These are phyloP conservation scores for Cataglyphis albicans DNA, from an alignment of 2,888 invertebrate species.

Conservation along the genomic window DNA sequence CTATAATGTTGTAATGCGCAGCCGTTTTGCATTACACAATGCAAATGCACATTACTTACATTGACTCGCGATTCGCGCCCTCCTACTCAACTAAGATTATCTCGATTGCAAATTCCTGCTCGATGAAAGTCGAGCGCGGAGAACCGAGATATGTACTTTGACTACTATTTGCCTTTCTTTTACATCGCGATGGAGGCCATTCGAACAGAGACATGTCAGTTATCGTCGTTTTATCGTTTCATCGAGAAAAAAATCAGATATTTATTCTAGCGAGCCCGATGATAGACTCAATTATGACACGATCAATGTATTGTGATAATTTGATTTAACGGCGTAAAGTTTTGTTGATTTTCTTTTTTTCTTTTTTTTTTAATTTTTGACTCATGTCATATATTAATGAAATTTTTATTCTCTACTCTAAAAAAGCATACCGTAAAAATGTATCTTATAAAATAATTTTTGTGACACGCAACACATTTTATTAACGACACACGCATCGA, in stretches of 20 bases:
- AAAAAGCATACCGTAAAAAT: neutral
- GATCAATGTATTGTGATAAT: slow-evolving; percentile 2
- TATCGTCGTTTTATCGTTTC: slow-evolving; percentile 6
- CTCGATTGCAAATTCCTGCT: slow-evolving; percentile 63
- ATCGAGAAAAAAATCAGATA: slow-evolving; percentile 19
- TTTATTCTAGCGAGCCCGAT: neutral
- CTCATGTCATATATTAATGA: neutral
- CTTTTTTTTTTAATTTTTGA: neutral
- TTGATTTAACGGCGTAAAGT: neutral
- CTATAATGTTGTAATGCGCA: slow-evolving; percentile 19
- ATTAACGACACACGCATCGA: slow-evolving; percentile 64
- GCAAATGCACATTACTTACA: slow-evolving; percentile 35
- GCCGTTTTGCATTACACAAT: slow-evolving; percentile 38
- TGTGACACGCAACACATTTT: neutral
- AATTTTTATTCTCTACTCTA: neutral
- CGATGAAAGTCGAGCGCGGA: slow-evolving; percentile 63
- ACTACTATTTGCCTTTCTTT: slow-evolving; percentile 23
- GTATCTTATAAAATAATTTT: neutral
- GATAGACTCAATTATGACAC: neutral
- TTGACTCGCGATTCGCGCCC: slow-evolving; percentile 36
- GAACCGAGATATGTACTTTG: neutral
- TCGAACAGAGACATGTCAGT: slow-evolving; percentile 6
- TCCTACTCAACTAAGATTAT: slow-evolving; percentile 24
- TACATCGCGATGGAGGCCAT: slow-evolving; percentile 7
- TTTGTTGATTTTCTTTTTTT: neutral